Evolutionary conservation across 2,888 invertebrate species (phyloP), one percentile per base, ranked within the genome.

Genomic region (Pristionchus japonicus): DNA sequence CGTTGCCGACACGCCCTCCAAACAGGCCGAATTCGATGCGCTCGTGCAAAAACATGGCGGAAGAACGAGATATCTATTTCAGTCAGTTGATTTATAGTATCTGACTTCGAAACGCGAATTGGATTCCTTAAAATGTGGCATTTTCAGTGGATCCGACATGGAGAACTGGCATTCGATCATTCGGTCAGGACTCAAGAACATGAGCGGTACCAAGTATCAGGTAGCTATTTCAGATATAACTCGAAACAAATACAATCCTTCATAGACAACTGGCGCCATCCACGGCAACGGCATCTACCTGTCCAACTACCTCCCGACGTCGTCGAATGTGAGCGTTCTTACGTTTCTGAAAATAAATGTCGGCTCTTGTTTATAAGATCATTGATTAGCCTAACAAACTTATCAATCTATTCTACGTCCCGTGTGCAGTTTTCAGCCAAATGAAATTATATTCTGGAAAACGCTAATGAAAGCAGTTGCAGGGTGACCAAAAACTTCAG

Each of bases 91-190:
- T n/a, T n/a, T n/a, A n/a, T n/a, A n/a, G n/a, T n/a, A n/a, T n/a
- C n/a, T n/a, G n/a, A n/a, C n/a, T n/a, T n/a, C n/a, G n/a, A n/a
- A n/a, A n/a, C n/a, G n/a, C n/a, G n/a, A n/a, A n/a, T n/a, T n/a
- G n/a, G n/a, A n/a, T n/a, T n/a, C n/a, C n/a, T n/a, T n/a, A n/a
- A n/a, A n/a, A n/a, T n/a, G n/a, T n/a, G n/a, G n/a, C n/a, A n/a
- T 82, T 3, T 83, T 31, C 47, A 83, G 83, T 57, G 83, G 83
- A 15, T 83, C 83, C 1, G 9, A 9, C 3, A 57, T 37, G 11
- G 83, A 83, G 57, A 83, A 83, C 47, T 83, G 83, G 83, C 83
- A 83, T 57, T 83, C 83, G 57, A 83, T 83, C 34, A 83, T 83
- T 27, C 83, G 83, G 52, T n/a, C 43, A 11, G 83, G 83, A 13